phyloP scores from a whole-genome alignment of 2,113 vertebrate species.

The Calidris pugnax region DNA sequence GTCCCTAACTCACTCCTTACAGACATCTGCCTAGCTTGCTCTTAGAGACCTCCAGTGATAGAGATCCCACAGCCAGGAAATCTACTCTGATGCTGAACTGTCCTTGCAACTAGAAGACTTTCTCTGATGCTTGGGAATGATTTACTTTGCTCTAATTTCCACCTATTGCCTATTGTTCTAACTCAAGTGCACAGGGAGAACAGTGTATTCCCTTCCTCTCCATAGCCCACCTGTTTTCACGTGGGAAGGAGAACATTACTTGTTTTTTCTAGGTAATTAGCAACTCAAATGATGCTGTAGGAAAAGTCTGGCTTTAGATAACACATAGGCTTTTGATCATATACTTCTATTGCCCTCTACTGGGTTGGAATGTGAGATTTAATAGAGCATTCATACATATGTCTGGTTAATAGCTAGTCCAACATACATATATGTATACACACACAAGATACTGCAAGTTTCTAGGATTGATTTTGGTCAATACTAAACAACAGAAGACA shows the following conservation, averaged over 20 bases:
- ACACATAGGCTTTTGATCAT: neutral
- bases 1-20: neutral
- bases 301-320: neutral
- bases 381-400: neutral
- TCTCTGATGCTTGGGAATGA: neutral
- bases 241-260: neutral
- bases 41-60: neutral
- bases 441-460: neutral
- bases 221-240: neutral
- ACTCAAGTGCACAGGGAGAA: neutral
- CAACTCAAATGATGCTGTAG: neutral
- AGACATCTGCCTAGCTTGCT: neutral
- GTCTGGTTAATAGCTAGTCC: neutral
- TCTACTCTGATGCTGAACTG: neutral
- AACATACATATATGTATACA: neutral
- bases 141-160: neutral
- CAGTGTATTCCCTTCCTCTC: neutral
- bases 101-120: neutral
- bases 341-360: slow-evolving; percentile 45
- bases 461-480: neutral
- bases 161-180: neutral
- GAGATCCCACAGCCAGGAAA: neutral
- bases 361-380: slow-evolving; percentile 3
- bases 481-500: neutral
- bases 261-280: neutral